Conservation (phyloP, 2,113 vertebrate genomes). For the Crotalus tigris region DNA sequence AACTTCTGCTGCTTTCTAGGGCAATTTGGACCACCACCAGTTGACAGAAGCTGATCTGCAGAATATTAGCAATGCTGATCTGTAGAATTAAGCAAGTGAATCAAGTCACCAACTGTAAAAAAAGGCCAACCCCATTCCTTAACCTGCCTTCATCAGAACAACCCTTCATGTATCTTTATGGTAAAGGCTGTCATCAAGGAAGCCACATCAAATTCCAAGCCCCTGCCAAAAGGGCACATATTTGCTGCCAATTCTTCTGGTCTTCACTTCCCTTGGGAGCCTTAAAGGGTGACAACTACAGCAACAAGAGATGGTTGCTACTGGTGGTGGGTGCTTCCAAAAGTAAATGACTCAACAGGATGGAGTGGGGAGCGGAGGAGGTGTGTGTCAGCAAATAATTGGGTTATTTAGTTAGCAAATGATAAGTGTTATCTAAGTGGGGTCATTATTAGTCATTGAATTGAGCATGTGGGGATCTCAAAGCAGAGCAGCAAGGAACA, state of each 20-base stretch:
- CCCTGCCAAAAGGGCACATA: neutral
- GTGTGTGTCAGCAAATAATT: constrained; percentile 4
- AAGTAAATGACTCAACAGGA: neutral
- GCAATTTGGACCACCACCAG: neutral
- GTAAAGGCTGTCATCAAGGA: neutral
- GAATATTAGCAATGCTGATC: neutral
- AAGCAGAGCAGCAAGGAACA: neutral
- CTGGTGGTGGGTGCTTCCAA: neutral
- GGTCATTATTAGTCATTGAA: neutral
- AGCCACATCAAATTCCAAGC: neutral
- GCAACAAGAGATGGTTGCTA: neutral
- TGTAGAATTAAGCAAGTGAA: neutral
- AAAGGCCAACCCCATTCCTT: neutral
- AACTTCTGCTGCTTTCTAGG: neutral
- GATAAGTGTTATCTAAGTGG: neutral
- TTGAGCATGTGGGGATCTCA: neutral
- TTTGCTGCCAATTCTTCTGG: neutral
- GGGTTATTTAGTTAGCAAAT: neutral
- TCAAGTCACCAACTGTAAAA: neutral
- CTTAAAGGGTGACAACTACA: neutral
- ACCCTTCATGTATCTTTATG: neutral
- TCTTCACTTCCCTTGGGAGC: neutral
- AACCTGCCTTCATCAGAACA: neutral
- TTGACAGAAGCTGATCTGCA: neutral
- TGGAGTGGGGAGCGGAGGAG: neutral